Evolutionary conservation across 2,797 vertebrate species (phyloP).

Genomic region (Epinephelus malabaricus): DNA sequence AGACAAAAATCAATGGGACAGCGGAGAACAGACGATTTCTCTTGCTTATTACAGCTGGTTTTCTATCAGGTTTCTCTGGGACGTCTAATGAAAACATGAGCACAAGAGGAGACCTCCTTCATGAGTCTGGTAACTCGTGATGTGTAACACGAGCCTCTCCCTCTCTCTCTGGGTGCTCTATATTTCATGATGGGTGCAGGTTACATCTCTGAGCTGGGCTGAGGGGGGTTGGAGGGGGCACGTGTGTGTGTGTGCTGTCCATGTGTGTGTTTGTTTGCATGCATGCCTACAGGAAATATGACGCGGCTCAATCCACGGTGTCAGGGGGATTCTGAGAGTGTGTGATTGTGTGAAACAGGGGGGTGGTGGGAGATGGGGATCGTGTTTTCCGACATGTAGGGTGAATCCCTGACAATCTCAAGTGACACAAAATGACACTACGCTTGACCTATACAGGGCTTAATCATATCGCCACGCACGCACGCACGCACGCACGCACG

Average conservation of each 20-base stretch:
- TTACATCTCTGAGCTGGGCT: conserved; percentile 54
- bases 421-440: conserved; percentile 31
- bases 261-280: conserved; percentile 1
- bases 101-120: conserved; percentile 47
- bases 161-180: conserved; percentile 53
- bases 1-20: neutral
- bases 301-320: conserved; percentile 33
- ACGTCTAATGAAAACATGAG: conserved; percentile 45
- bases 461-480: neutral
- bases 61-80: conserved; percentile 14
- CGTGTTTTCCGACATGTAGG: conserved; percentile 42
- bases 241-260: neutral
- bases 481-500: conserved; percentile 8
- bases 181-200: conserved; percentile 75
- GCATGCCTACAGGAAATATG: conserved; percentile 48
- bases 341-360: conserved; percentile 10
- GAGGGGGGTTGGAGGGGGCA: conserved; percentile 2
- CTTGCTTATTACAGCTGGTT: neutral
- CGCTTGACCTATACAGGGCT: conserved; percentile 35
- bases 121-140: conserved; percentile 58
- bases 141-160: conserved; percentile 62
- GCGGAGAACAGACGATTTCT: neutral
- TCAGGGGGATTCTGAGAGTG: conserved; percentile 26
- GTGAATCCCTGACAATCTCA: conserved; percentile 56
- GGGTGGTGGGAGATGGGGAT: conserved; percentile 1